phyloP scores from a whole-genome alignment of 2,888 invertebrate species.

The Adela reaumurella region DNA sequence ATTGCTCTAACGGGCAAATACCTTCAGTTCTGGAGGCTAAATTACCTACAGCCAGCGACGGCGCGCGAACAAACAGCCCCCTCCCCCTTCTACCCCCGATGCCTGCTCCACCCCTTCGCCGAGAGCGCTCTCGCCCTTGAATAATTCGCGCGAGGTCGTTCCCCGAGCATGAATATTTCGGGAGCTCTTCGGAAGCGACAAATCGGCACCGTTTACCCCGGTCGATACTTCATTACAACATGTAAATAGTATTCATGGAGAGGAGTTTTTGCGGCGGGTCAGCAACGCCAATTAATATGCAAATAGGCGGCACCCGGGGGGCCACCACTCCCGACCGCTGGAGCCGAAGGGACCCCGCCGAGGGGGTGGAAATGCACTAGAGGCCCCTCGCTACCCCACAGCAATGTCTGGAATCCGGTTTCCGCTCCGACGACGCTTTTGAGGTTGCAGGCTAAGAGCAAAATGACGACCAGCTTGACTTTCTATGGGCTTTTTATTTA shows the following conservation, averaged over 20 bases:
- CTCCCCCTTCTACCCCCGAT: too few relatives aligned
- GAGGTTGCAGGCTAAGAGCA: background rate
- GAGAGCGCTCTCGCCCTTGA: background rate
- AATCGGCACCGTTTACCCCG: background rate
- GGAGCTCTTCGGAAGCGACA: background rate
- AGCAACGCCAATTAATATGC: background rate
- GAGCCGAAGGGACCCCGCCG: background rate
- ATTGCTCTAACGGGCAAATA: background rate
- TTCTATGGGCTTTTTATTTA: background rate
- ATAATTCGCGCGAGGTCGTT: background rate
- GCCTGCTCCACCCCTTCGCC: too few relatives aligned
- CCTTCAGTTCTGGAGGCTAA: background rate
- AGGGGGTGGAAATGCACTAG: background rate
- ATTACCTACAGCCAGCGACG: background rate
- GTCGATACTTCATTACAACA: background rate
- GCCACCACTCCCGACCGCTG: background rate
- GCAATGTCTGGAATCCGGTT: background rate
- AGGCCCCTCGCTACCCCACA: background rate
- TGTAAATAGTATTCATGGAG: background rate
- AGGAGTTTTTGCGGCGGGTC: background rate
- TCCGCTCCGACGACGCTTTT: background rate
- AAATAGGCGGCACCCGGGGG: background rate
- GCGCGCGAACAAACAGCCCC: background rate
- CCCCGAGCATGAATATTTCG: background rate
- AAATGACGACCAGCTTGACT: background rate